A percentile compares a stretch with the other conserved stretches of the same genome.
These are phyloP conservation scores for Electrophaes corylata DNA, from an alignment of 2,888 invertebrate genomes.

Conservation along the genomic window DNA sequence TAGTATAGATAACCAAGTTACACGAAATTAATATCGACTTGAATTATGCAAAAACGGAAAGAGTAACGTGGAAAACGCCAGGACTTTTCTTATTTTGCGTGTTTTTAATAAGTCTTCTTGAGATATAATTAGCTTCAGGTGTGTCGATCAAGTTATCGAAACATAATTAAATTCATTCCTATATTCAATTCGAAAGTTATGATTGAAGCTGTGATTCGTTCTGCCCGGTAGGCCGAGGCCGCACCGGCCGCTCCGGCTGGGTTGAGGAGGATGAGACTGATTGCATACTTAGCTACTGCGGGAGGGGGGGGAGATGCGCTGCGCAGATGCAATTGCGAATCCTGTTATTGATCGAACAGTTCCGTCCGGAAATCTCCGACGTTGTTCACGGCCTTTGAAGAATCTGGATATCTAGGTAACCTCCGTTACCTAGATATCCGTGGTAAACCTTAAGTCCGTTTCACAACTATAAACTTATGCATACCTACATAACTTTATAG, in stretches of 20 bases:
- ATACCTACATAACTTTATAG: too few relatives aligned
- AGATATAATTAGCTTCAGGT: too few relatives aligned
- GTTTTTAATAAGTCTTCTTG: too few relatives aligned
- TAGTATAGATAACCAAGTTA: too few relatives aligned
- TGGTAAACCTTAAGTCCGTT: too few relatives aligned
- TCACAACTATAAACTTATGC: too few relatives aligned
- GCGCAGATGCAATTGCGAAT: constrained; percentile 29
- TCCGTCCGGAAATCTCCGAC: background rate
- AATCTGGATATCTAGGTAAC: background rate
- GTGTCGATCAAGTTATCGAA: too few relatives aligned
- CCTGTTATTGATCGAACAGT: constrained; percentile 15
- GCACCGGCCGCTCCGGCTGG: background rate
- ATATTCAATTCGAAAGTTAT: background rate
- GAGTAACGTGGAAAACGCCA: too few relatives aligned
- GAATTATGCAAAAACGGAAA: too few relatives aligned
- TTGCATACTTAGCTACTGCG: background rate
- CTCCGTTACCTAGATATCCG: too few relatives aligned
- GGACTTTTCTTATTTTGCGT: too few relatives aligned
- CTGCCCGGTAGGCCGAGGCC: constrained; percentile 2
- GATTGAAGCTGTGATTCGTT: constrained; percentile 1
- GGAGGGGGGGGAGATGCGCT: constrained; percentile 10
- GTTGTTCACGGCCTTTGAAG: background rate
- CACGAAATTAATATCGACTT: too few relatives aligned
- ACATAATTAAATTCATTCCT: background rate
- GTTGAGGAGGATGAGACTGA: background rate